Base-by-base conservation (phyloP, 2,888 invertebrate species). In the Alcis repandata region DNA sequence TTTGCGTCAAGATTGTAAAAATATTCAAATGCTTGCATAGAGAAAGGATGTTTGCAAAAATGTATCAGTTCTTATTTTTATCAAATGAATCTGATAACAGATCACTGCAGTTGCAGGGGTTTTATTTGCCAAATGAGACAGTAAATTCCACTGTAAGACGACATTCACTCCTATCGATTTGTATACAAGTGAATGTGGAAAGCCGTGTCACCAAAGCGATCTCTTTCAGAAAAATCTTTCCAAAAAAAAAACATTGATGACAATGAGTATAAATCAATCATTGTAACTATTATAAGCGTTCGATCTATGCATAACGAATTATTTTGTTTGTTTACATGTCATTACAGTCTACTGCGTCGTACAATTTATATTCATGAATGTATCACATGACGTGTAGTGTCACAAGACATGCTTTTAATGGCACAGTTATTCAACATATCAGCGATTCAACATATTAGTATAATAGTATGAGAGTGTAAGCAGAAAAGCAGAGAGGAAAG, bases 51-150 rank as follows among this genome's bases (percentile, higher is more conserved):
- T 20, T 20, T 43, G 4, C 19, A 45, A 1, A 15, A 8, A 32
- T 48, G 27, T 17, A 15, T 49, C 48, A 49, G 17, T 36, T 17
- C 33, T 19, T 51, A n/a, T 51, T 33, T 51, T 36, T 19, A 4
- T 15, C 27, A 48, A 22, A 27, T 27, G 11, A 32, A 32, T 48
- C 22, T 27, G 48, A 48, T 48, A 48, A 48, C 27, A 48, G 48
- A 27, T 15, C 9, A 22, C 46, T n/a, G n/a, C n/a, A n/a, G n/a
- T n/a, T n/a, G n/a, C n/a, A n/a, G n/a, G n/a, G n/a, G n/a, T n/a
- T n/a, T n/a, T n/a, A n/a, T n/a, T n/a, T n/a, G n/a, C n/a, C n/a
- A n/a, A n/a, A n/a, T n/a, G n/a, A n/a, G n/a, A n/a, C n/a, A n/a
- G n/a, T n/a, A n/a, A n/a, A n/a, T n/a, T n/a, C n/a, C n/a, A n/a